Conservation (phyloP, 2,113 vertebrate species). For the Gopherus evgoodei region DNA sequence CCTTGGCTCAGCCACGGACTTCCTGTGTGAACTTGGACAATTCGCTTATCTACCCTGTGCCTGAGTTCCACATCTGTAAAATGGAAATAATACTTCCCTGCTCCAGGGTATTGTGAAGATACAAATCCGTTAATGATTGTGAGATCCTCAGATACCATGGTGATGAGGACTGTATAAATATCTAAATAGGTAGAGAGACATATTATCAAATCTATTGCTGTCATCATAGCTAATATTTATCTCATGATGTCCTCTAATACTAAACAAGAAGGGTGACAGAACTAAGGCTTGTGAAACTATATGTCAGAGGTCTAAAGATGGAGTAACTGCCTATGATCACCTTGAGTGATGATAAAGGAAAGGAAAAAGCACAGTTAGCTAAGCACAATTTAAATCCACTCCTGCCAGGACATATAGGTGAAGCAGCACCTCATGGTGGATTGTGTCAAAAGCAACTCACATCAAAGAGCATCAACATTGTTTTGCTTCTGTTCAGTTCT, state of each 20-base stretch:
- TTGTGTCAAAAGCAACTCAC: not conserved
- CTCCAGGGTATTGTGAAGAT: not conserved
- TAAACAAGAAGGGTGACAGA: not conserved
- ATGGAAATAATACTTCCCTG: not conserved
- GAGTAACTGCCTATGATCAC: not conserved
- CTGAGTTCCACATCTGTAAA: not conserved
- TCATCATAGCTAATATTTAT: not conserved
- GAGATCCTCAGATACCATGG: not conserved
- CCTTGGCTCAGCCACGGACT: not conserved
- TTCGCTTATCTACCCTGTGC: not conserved
- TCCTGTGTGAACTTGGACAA: not conserved
- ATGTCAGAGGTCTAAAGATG: not conserved
- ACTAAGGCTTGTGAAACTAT: not conserved
- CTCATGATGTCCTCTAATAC: not conserved
- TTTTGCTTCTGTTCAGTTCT: not conserved
- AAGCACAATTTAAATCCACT: not conserved
- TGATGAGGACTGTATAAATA: not conserved
- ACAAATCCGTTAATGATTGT: not conserved
- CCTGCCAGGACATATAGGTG: not conserved
- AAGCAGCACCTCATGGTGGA: not conserved
- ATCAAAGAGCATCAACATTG: not conserved
- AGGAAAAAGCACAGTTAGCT: not conserved
- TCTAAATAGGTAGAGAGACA: no score
- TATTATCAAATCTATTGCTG: not conserved
- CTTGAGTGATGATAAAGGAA: not conserved